Base-by-base conservation (phyloP, 2,113 vertebrate genomes). In the Nothoprocta perdicaria region DNA sequence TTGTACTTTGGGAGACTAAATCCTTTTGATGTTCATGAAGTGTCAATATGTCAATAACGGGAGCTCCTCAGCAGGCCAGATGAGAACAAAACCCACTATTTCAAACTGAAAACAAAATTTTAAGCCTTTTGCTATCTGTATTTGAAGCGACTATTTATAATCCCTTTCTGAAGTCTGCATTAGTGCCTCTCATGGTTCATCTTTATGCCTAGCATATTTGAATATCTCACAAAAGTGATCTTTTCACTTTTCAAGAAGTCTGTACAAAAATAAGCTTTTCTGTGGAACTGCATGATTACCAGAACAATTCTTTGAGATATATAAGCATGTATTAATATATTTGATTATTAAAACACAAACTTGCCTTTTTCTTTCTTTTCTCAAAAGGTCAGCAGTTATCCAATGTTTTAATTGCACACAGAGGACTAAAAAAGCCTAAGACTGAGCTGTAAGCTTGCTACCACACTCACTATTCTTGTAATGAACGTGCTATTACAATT, bases 401-500 rank as follows among this genome's bases (percentile, higher is more conserved):
- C 17, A 10, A 8, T 8, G 10, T 17, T 72, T 41, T 27, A 66
- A 12, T 61, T 31, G 68, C 57, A 92, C 12, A 61, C 3, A 67
- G 67, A 72, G 8, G 19, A 78, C 10, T 66, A 3, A 3, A 62
- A 35, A 86, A 86, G 84, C 4, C 14, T 33, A 27, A 62, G 8
- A 58, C 0, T 23, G 46, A 67, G 33, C 4, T 0, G 2, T 58
- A 58, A 69, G 3, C 40, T 46, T 86, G 41, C 12, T 21, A 63
- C 2, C 27, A 55, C 71, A 85, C 33, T 78, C 53, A 63, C 31
- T 38, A 31, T 3, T 88, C 18, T 15, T 62, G 13, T 50, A 40
- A 31, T 0, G 1, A 73, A 73, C 6, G 2, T 2, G 11, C 24
- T 46, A 35, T 17, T 14, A 41, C 13, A 14, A 31, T 24, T 35